Base-by-base conservation (phyloP, 2,888 invertebrate species). In the Drosophila robusta region DNA sequence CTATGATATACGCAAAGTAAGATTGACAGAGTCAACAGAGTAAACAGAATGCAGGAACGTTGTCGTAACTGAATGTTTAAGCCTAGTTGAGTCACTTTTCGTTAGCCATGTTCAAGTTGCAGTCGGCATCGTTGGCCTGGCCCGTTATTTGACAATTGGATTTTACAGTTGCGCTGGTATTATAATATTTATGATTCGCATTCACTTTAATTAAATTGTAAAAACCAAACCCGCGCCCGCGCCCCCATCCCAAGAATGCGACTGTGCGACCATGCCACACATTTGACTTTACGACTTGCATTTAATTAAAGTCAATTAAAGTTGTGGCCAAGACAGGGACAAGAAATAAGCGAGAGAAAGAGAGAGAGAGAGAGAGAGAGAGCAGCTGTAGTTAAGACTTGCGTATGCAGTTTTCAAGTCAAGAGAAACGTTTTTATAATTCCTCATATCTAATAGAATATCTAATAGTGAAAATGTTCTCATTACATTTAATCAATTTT, bases 281-380 rank as follows among this genome's bases (percentile, higher is more conserved):
- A 87, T 80, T 87, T 87, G 82, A 80, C 82, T 84, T 87, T 80
- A 82, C 87, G 85, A 81, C 82, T 79, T 85, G 88, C 86, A 87
- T 85, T 81, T 83, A 83, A 85, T 83, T 88, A 88, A 82, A 82
- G 77, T 77, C 86, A 83, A 88, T 83, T 83, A 72, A 76, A 79
- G 64, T 61, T 49, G 50, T 55, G 41, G 24, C 54, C 54, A 51
- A 61, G 66, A 58, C 64, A 63, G 39, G 50, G 45, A 38, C 36
- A 32, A 26, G 38, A n/a, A n/a, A n/a, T n/a, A n/a, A n/a, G n/a
- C n/a, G n/a, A n/a, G n/a, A 26, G 42, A 16, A n/a, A 14, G 42
- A 32, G 4, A 41, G 47, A n/a, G 11, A 12, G 6, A 29, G 14
- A 11, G 6, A 34, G 14, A 12, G 9, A 45, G 45, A 36, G 9